Percentiles rank a stretch among this genome's conserved stretches.
phyloP scores from a whole-genome alignment of 2,888 invertebrate species.

The Abrostola triplasia region DNA sequence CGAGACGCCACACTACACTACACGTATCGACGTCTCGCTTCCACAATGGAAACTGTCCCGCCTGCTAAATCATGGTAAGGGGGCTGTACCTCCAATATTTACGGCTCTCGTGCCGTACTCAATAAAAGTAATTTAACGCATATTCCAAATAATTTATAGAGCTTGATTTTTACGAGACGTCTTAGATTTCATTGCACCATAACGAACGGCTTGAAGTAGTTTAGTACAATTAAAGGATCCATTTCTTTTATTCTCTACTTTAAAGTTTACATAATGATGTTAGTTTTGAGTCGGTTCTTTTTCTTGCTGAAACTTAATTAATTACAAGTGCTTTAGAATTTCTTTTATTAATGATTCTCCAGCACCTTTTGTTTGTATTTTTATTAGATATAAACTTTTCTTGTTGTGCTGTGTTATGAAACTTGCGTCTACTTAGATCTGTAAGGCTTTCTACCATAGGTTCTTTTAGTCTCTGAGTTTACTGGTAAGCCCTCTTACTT shows the following conservation, averaged over 20 bases:
- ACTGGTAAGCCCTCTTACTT: no score
- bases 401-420: no score
- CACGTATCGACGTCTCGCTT: no score
- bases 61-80: no score
- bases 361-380: neutral
- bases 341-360: neutral
- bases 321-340: neutral
- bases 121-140: constrained; percentile 15
- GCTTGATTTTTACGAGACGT: constrained; percentile 30
- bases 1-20: no score
- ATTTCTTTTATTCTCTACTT: constrained; percentile 1
- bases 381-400: neutral
- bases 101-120: constrained; percentile 4
- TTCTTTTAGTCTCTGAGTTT: no score
- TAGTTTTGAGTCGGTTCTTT: constrained; percentile 3
- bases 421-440: no score
- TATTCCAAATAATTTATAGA: constrained; percentile 26
- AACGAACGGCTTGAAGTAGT: neutral
- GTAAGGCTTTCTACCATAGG: no score
- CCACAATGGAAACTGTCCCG: no score
- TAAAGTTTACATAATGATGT: constrained; percentile 4
- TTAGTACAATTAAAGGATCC: constrained; percentile 12
- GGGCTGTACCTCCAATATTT: constrained; percentile 22
- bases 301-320: constrained; percentile 1
- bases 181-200: constrained; percentile 27